Evolutionary conservation across 2,113 vertebrate genomes (phyloP), one percentile per base, ranked within the genome.

Genomic region (Leptobrachium leishanense): DNA sequence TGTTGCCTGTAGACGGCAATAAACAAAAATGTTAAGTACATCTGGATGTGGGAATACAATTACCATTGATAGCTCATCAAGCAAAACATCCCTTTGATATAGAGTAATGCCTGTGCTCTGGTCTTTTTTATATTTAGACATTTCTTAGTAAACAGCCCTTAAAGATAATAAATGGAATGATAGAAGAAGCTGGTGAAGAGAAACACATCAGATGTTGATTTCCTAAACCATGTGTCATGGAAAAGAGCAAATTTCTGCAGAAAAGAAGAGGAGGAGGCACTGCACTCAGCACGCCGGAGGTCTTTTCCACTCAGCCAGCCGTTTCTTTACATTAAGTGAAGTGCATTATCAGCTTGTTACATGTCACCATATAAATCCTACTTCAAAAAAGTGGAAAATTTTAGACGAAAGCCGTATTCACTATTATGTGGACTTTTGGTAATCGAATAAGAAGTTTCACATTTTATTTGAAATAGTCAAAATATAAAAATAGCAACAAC

Each of bases 1-100:
- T 39, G 5, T 31, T 8, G n/a, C 31, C 39, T 39, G 43, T 5
- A 64, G 46, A 40, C n/a, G 67, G 65, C 66, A 73, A 53, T 39
- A 66, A 54, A 79, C 54, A 73, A 15, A 55, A 41, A 13, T 74
- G 11, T 55, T 53, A 70, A 6, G 8, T 65, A 63, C 31, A 66
- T 66, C 44, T 66, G 20, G 20, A 10, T 64, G 57, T 41, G 40
- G 44, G 64, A 66, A 42, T 54, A 76, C 12, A 76, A 68, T 39
- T 68, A 31, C 64, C 74, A 68, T 55, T 50, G 39, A 63, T 59
- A 20, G 20, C 12, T 63, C 54, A 6, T 39, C 11, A 70, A 41
- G 31, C 6, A 12, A 53, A 76, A 3, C 41, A 76, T 50, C 40
- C 46, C 44, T 50, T 76, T 76, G 12, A 67, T 41, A 41, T 20